Base-by-base conservation (phyloP, 1,140 invertebrate species). In the Drosophila insularis region DNA sequence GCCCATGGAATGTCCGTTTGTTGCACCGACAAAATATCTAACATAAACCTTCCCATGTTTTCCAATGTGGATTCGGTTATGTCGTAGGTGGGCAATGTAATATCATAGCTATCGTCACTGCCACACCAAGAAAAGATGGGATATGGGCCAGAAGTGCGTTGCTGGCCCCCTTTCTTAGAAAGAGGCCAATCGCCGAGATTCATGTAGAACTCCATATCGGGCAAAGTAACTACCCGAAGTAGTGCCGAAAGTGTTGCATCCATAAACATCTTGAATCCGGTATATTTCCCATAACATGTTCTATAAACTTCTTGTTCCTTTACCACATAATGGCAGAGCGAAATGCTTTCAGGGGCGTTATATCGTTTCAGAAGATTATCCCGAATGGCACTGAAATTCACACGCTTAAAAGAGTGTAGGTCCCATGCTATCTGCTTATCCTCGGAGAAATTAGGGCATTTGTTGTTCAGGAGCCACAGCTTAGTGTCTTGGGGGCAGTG, bases 81-180 rank as follows among this genome's bases (percentile, higher is more conserved):
- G 91, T 99, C 98, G 93, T 99, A 99, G 1, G 98, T 99, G 10
- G 98, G 98, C 93, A 99, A 94, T 59, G 98, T 94, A 91, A 99
- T 98, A 92, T 99, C 98, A 79, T 94, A 92, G 4, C 95, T 95
- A 71, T 96, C 94, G 59, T 95, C 93, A 72, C 97, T 98, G 1
- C 97, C 97, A 93, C 98, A 99, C 98, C 98, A 99, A 37, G 98
- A 98, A 91, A 99, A 97, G 63, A 99, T 95, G n/a, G 98, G 98
- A 75, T 96, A 93, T 4, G 92, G 75, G 17, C 82, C 85, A 2
- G 82, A 84, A 13, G 93, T 92, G 43, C 92, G 91, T 13, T 92
- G 81, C 17, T 93, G 92, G 13, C 87, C 75, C 19, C 72, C 87
- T 76, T 94, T 93, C 46, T 93, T 92, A 1, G 95, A 94, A 11